A percentile compares a stretch with the other conserved stretches of the same genome.
Evolutionary conservation across 1,140 invertebrate genomes (phyloP).

Genomic region (Bombus confusus): DNA sequence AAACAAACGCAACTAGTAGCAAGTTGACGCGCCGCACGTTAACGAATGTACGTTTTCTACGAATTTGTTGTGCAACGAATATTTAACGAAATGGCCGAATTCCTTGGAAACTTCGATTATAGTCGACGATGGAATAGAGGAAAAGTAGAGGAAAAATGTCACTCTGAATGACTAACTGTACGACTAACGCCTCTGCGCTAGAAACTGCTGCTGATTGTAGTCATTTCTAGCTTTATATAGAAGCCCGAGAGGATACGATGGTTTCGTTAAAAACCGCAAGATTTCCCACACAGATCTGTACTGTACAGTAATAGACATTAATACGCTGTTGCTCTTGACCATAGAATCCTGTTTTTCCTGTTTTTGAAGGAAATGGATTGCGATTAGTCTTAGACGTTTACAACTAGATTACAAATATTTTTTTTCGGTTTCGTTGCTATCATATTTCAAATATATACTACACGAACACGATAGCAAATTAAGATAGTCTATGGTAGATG

Average conservation of each 20-base stretch:
- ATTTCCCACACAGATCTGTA: slow-evolving; percentile 28
- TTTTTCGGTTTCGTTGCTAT: not conserved
- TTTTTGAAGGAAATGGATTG: slow-evolving; percentile 44
- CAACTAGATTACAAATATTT: not conserved
- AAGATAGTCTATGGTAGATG: not conserved
- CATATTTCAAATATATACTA: too few relatives aligned
- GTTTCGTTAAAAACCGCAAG: slow-evolving; percentile 45
- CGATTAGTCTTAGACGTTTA: not conserved
- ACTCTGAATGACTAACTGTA: too few relatives aligned
- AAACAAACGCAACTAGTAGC: not conserved
- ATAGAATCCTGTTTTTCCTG: slow-evolving; percentile 44
- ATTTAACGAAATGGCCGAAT: not conserved
- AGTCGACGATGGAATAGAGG: not conserved
- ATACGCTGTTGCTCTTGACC: not conserved
- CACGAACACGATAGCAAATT: not conserved
- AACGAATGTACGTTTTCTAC: not conserved
- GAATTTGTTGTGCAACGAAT: too few relatives aligned
- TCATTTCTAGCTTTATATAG: slow-evolving; percentile 41
- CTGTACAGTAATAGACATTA: not conserved
- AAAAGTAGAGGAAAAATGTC: not conserved
- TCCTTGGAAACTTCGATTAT: not conserved
- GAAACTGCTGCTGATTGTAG: too few relatives aligned
- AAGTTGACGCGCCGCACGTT: not conserved
- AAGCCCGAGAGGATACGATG: slow-evolving; percentile 37
- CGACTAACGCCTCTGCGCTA: not conserved